Evolutionary conservation across 2,797 vertebrate genomes (phyloP).

Genomic region (Tympanoctomys barrerae): DNA sequence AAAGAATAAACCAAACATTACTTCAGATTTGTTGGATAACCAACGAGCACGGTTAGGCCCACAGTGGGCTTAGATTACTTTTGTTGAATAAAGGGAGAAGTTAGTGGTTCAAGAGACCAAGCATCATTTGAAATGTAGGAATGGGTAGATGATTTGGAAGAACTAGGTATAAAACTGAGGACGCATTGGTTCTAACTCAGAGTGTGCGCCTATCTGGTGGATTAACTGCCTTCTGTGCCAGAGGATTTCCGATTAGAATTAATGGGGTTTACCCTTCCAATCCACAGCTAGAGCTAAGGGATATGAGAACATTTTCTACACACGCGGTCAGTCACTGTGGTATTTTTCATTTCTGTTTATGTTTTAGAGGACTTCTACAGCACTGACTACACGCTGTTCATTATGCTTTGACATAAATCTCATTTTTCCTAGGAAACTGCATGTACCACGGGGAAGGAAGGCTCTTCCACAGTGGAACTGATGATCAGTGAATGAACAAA

Average conservation of each 20-base stretch:
- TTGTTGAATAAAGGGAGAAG: constrained; percentile 2
- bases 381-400: not conserved
- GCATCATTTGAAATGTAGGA: not conserved
- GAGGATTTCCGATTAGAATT: constrained; percentile 18
- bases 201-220: not conserved
- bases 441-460: not conserved
- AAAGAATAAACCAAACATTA: constrained; percentile 64
- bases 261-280: constrained; percentile 3
- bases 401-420: not conserved
- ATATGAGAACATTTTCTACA: not conserved
- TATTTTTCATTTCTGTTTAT: not conserved
- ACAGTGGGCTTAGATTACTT: not conserved
- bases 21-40: not conserved
- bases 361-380: not conserved
- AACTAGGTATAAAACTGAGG: not conserved
- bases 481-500: not conserved
- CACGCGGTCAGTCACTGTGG: not conserved
- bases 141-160: constrained; percentile 35
- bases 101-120: constrained; percentile 32
- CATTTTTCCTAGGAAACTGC: not conserved
- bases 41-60: not conserved
- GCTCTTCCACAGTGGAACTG: not conserved
- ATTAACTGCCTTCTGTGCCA: not conserved
- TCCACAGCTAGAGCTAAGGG: constrained; percentile 6
- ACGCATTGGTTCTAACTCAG: not conserved